Evolutionary conservation across 2,888 invertebrate species (phyloP).

Genomic region (Caenorhabditis becei): DNA sequence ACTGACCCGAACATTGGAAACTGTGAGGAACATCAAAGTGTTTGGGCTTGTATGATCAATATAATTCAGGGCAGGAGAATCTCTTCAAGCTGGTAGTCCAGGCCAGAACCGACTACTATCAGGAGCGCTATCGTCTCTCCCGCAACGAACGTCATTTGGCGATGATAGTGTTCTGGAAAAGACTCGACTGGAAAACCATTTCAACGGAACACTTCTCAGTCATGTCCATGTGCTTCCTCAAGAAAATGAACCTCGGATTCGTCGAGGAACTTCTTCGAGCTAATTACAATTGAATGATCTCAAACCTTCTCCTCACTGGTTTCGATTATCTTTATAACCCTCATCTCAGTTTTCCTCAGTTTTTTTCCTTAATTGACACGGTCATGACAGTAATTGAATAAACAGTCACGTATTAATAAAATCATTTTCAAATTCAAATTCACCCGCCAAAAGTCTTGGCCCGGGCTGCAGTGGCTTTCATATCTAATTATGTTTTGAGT

Average conservation of each 20-base stretch:
- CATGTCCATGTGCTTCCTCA: slow-evolving; percentile 5
- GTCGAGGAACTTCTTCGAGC: slow-evolving; percentile 3
- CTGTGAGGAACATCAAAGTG: not conserved
- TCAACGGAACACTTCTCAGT: not conserved
- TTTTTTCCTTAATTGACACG: too few species aligned
- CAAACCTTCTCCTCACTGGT: not conserved
- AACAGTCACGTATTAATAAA: too few species aligned
- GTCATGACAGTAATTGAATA: too few species aligned
- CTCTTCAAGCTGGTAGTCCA: not conserved
- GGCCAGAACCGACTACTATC: not conserved
- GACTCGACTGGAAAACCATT: slow-evolving; percentile 6
- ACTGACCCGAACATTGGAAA: not conserved
- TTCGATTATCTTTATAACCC: not conserved
- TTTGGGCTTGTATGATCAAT: too few species aligned
- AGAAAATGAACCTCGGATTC: not conserved
- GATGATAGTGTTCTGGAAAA: slow-evolving; percentile 3
- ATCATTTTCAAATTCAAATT: too few species aligned
- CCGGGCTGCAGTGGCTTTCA: too few species aligned
- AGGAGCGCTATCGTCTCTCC: not conserved
- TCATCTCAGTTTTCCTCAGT: too few species aligned
- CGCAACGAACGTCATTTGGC: slow-evolving; percentile 11
- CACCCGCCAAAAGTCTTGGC: too few species aligned
- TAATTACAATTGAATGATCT: not conserved
- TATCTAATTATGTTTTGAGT: too few species aligned
- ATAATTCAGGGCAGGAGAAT: slow-evolving; percentile 5